Evolutionary conservation across 2,888 invertebrate species (phyloP), one percentile per base, ranked within the genome.

Genomic region (Eueremaeus valkanovi): DNA sequence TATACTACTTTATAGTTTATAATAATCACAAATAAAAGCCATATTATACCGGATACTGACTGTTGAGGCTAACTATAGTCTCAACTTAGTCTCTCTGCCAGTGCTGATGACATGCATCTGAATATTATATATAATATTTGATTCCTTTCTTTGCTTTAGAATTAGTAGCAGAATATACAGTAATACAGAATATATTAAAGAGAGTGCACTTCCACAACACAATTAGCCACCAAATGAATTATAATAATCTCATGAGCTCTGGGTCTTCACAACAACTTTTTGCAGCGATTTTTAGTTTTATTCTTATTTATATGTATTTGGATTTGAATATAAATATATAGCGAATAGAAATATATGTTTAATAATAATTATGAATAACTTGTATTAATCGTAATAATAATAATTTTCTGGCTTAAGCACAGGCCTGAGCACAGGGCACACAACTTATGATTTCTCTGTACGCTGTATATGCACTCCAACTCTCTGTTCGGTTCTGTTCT

Each of bases 341-440:
- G n/a, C 33, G 18, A n/a, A 33, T 63, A 27, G 31, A 63, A 18
- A 63, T 33, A 33, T 63, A 63, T 11, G 27, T 55, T 55, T 55
- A 63, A 63, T 63, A 31, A 63, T 63, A 13, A 33, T 63, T 18
- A 63, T n/a, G n/a, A n/a, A n/a, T 63, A 63, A 63, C 61, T 18
- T n/a, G 33, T 63, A 63, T n/a, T 63, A 63, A 63, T 55, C n/a
- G 21, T 55, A 55, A 55, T 55, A 55, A 55, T 63, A 63, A 63
- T 63, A 63, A 63, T 63, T 63, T 63, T 63, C n/a, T 33, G 61
- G 33, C 33, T 31, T 31, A 61, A 55, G 55, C 55, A 49, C n/a
- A 55, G 27, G 55, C 18, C 51, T 51, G n/a, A 51, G 51, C 21
- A 55, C 55, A 55, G 55, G 24, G n/a, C 11, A 55, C 55, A 55